These are phyloP conservation scores for Coptotermes formosanus DNA, from an alignment of 1,140 invertebrate genomes.

Conservation along the genomic window DNA sequence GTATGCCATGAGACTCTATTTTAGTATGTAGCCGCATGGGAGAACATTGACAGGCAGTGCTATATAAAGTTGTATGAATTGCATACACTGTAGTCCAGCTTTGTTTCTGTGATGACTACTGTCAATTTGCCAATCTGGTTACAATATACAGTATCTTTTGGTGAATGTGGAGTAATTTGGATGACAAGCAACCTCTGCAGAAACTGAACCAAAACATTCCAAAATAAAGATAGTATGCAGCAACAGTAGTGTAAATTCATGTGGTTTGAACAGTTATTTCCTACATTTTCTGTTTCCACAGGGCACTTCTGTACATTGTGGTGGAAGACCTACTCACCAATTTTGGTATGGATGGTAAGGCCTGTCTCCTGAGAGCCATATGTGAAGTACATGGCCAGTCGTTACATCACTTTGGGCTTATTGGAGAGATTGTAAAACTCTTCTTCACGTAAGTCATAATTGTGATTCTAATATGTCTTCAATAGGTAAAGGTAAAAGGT, in stretches of 20 bases:
- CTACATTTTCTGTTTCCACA: constrained; percentile 38
- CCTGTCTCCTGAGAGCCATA: constrained; percentile 76
- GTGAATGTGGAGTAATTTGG: no score
- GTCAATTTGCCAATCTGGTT: no score
- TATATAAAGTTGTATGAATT: no score
- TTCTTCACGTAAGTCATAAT: constrained; percentile 70
- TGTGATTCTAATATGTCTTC: background rate
- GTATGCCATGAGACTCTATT: background rate
- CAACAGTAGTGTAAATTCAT: no score
- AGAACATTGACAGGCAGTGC: background rate
- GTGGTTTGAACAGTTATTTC: no score
- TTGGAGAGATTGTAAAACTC: constrained; percentile 75
- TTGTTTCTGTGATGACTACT: no score
- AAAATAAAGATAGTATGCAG: no score
- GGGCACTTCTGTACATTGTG: constrained; percentile 69
- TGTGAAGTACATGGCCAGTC: constrained; percentile 77
- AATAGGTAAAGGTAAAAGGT: no score
- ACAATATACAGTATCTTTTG: no score
- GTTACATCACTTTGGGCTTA: constrained; percentile 69
- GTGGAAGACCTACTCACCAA: constrained; percentile 73
- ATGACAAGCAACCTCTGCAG: no score
- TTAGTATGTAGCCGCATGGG: background rate
- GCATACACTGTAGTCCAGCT: no score
- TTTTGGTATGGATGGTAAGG: constrained; percentile 76
- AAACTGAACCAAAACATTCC: no score